Evolutionary conservation across 2,888 invertebrate species (phyloP), one percentile per base, ranked within the genome.

Genomic region (Pandemis heparana): DNA sequence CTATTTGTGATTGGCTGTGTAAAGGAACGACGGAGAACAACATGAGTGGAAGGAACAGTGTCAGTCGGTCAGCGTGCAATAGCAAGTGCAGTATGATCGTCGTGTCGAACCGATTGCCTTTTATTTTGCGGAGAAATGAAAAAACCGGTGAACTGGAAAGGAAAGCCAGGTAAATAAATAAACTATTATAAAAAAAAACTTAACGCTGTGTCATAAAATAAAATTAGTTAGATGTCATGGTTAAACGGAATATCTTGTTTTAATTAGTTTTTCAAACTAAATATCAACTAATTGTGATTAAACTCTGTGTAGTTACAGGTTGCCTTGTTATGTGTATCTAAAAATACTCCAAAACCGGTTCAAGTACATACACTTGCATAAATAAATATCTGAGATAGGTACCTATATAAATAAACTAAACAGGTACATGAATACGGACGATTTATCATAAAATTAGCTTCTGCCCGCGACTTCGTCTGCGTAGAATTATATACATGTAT

Each of bases 31-130:
- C 84, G 79, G 77, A 78, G 82, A 82, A 82, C 78, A 89, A 87
- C 82, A 94, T 93, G 94, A 92, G 89, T 90, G 90, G 80, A 82
- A 83, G 78, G 76, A 81, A 81, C 76, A 80, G 86, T 85, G 86
- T 81, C 85, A 89, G 89, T 89, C 92, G 93, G 76, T 79, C 88
- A n/a, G 81, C 87, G 87, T 94, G 94, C 84, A 94, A 93, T 81
- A 95, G 95, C 85, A 96, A 96, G 82, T 96, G 96, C 80, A 97
- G 97, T 86, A 96, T 98, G 95, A 98, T 98, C 84, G 98, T 98
- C 80, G 98, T 98, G 75, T 98, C 98, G 79, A 98, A 98, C 92
- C 95, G 98, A 80, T 94, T 98, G 87, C 98, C 98, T 8, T 98
- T 98, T 92, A 97, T 98, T 77, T 94, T 98, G 76, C 96, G 96